These are phyloP conservation scores for Clostera curtula DNA, from an alignment of 2,888 invertebrate species.

Conservation along the genomic window DNA sequence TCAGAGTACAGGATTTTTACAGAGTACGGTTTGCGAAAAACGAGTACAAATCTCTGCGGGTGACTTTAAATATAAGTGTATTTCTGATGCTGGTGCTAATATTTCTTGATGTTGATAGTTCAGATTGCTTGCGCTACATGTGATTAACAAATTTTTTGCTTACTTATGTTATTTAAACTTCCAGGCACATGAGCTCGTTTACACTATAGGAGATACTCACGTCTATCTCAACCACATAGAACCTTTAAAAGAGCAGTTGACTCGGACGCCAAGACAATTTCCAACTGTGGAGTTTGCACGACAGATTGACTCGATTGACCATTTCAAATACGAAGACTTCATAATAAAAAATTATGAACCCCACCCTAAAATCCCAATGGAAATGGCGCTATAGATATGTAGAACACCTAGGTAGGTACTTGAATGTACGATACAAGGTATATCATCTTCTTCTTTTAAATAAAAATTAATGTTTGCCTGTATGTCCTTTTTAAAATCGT, in stretches of 20 bases:
- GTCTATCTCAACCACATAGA: constrained; percentile 91
- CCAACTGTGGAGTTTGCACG: constrained; percentile 71
- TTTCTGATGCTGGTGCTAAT: no score
- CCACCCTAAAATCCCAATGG: constrained; percentile 77
- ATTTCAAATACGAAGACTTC: constrained; percentile 89
- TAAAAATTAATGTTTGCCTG: no score
- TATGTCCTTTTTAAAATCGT: no score
- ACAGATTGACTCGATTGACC: constrained; percentile 83
- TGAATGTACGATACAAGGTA: no score
- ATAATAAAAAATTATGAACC: constrained; percentile 87
- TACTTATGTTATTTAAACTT: not conserved
- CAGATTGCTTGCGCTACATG: no score
- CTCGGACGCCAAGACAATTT: not conserved
- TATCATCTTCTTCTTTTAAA: no score
- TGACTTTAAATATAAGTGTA: no score
- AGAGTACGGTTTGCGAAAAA: no score
- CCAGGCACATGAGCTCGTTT: constrained; percentile 92
- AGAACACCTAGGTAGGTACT: not conserved
- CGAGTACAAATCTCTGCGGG: no score
- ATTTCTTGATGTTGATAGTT: no score
- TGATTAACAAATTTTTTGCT: no score
- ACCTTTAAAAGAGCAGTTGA: constrained; percentile 41
- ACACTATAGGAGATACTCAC: constrained; percentile 94
- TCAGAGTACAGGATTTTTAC: no score
- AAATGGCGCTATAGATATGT: constrained; percentile 2